Evolutionary conservation across 2,113 vertebrate species (phyloP).

Genomic region (Clinocottus analis): DNA sequence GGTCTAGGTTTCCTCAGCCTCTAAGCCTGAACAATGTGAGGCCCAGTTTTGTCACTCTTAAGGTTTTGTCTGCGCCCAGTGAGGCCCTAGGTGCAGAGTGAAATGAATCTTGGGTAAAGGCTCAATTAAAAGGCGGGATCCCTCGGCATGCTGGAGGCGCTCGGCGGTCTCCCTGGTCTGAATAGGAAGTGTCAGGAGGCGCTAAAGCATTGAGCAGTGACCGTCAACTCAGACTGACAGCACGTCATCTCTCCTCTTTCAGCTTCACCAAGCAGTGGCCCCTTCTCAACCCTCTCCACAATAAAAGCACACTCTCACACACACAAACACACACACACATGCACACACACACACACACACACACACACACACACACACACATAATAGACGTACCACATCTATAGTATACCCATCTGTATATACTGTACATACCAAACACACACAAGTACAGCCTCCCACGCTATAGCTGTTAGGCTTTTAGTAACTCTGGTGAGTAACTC

Average conservation of each 20-base stretch:
- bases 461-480: conserved; percentile 50
- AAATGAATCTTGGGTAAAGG: conserved; percentile 77
- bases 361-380: conserved; percentile 12
- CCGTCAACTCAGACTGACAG: conserved; percentile 80
- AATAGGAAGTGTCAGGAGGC: conserved; percentile 75
- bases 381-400: conserved; percentile 29
- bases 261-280: conserved; percentile 74
- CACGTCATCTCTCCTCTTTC: conserved; percentile 78
- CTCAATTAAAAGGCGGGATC: conserved; percentile 76
- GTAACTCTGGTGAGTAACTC: conserved; percentile 61
- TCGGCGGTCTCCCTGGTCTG: conserved; percentile 54
- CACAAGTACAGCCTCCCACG: conserved; percentile 51
- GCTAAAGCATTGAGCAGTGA: conserved; percentile 72
- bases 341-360: conserved; percentile 8
- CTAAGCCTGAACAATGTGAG: conserved; percentile 43
- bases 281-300: conserved; percentile 34
- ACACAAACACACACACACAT: conserved; percentile 9
- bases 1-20: conserved; percentile 54
- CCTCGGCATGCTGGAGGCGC: conserved; percentile 64
- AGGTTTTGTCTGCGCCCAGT: conserved; percentile 61
- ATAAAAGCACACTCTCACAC: conserved; percentile 28
- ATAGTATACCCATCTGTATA: conserved; percentile 34
- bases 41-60: conserved; percentile 59
- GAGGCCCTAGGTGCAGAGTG: conserved; percentile 61
- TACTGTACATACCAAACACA: conserved; percentile 67